A percentile compares a stretch with the other conserved stretches of the same genome.
Conservation (phyloP, 1,140 invertebrate species). For the Pemphigus obesinymphae region DNA sequence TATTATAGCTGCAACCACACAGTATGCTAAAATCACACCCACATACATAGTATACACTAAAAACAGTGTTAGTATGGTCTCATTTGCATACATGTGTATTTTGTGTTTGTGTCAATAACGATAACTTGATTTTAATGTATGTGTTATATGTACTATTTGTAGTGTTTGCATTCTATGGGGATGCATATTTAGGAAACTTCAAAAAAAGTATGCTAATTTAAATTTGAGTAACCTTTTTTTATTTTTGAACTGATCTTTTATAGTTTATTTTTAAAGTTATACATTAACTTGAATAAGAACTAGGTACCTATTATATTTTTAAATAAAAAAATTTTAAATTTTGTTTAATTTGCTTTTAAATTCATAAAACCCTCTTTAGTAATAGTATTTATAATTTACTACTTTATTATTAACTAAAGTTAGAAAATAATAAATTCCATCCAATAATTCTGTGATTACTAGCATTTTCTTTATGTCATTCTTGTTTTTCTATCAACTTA, state of each 20-base stretch:
- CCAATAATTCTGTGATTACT: slow-evolving; percentile 33
- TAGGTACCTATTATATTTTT: not conserved
- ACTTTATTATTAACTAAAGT: not conserved
- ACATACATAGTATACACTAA: too few species aligned
- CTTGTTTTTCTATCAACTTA: slow-evolving; percentile 3
- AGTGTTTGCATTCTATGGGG: too few species aligned
- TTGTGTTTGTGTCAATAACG: too few species aligned
- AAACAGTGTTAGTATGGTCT: too few species aligned
- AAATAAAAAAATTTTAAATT: not conserved
- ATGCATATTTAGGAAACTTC: too few species aligned
- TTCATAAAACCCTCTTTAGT: not conserved
- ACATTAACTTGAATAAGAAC: not conserved
- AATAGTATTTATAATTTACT: slow-evolving; percentile 2
- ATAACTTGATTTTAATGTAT: too few species aligned
- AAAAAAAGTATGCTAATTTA: too few species aligned
- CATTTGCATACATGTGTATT: too few species aligned
- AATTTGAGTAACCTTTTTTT: not conserved
- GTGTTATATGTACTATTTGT: too few species aligned
- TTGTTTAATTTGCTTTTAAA: too few species aligned
- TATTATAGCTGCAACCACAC: too few species aligned
- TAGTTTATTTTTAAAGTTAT: not conserved
- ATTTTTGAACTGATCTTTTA: not conserved
- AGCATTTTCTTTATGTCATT: slow-evolving; percentile 19
- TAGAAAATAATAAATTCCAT: slow-evolving; percentile 28
- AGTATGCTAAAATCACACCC: too few species aligned